phyloP scores from a whole-genome alignment of 2,113 vertebrate genomes.

The Ornithorhynchus anatinus region DNA sequence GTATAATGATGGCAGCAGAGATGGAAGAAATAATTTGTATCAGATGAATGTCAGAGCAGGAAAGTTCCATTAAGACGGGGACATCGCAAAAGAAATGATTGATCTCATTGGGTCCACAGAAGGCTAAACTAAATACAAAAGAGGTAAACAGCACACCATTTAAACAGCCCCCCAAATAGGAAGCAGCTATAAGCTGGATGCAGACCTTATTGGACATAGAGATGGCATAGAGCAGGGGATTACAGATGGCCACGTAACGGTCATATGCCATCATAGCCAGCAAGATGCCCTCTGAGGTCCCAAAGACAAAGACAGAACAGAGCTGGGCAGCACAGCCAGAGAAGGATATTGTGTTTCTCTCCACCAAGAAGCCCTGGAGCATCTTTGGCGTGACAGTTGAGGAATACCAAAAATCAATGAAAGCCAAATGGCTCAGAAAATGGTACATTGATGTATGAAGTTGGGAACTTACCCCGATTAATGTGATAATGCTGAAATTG shows the following conservation, averaged over 20 bases:
- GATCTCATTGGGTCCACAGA: slow-evolving; percentile 8
- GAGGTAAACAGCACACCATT: background rate
- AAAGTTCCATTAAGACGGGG: background rate
- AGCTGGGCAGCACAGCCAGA: background rate
- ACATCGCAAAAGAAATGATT: slow-evolving; percentile 18
- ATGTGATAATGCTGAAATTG: background rate
- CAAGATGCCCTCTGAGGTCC: background rate
- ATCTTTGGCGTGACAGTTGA: slow-evolving; percentile 12
- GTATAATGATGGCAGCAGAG: slow-evolving; percentile 1
- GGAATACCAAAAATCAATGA: slow-evolving; percentile 29
- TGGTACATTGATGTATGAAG: slow-evolving; percentile 40
- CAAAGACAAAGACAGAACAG: background rate
- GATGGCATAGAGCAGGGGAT: background rate
- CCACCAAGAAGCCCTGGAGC: background rate
- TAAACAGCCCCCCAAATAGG: background rate
- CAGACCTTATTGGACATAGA: background rate
- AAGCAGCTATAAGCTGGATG: background rate
- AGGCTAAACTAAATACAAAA: background rate
- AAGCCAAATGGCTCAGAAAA: slow-evolving; percentile 20
- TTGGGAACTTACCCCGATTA: background rate
- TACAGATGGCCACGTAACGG: background rate
- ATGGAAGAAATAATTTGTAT: slow-evolving; percentile 5
- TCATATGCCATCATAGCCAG: slow-evolving; percentile 2
- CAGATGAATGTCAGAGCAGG: background rate
- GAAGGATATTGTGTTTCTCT: background rate